Percentiles rank a stretch among this genome's conserved stretches.
Evolutionary conservation across 2,797 vertebrate genomes (phyloP).

Genomic region (Benthosema pterotum): DNA sequence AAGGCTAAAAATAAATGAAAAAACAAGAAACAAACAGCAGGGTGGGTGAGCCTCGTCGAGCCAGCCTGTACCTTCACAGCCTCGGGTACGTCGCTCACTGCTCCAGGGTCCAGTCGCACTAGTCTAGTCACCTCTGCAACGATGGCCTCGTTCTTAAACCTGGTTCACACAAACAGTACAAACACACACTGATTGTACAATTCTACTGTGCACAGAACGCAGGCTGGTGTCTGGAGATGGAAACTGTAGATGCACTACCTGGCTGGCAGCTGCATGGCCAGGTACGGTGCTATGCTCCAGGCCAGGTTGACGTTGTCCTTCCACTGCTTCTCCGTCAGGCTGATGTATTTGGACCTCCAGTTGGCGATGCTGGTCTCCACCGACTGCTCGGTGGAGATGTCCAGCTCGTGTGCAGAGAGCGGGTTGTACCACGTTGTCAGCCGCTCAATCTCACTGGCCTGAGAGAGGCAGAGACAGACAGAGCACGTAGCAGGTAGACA

Average conservation of each 20-base stretch:
- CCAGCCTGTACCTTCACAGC: slow-evolving; percentile 89
- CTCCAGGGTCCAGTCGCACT: slow-evolving; percentile 93
- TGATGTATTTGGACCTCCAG: slow-evolving; percentile 97
- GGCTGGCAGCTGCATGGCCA: slow-evolving; percentile 92
- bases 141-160: slow-evolving; percentile 98
- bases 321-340: slow-evolving; percentile 96
- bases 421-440: slow-evolving; percentile 98
- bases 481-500: no score
- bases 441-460: slow-evolving; percentile 96
- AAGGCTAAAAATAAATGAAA: no score
- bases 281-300: slow-evolving; percentile 93
- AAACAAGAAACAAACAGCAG: no score
- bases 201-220: no score
- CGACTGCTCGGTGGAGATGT: slow-evolving; percentile 87
- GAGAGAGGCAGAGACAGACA: slow-evolving; percentile 18
- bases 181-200: no score
- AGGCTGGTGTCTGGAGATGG: no score
- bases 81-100: slow-evolving; percentile 93
- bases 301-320: slow-evolving; percentile 97
- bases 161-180: slow-evolving; percentile 46
- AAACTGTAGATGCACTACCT: slow-evolving; percentile 64
- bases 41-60: no score
- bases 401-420: slow-evolving; percentile 90
- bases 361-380: slow-evolving; percentile 95
- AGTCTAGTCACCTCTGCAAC: slow-evolving; percentile 94